phyloP scores from a whole-genome alignment of 2,888 invertebrate species.

The Sipha maydis region DNA sequence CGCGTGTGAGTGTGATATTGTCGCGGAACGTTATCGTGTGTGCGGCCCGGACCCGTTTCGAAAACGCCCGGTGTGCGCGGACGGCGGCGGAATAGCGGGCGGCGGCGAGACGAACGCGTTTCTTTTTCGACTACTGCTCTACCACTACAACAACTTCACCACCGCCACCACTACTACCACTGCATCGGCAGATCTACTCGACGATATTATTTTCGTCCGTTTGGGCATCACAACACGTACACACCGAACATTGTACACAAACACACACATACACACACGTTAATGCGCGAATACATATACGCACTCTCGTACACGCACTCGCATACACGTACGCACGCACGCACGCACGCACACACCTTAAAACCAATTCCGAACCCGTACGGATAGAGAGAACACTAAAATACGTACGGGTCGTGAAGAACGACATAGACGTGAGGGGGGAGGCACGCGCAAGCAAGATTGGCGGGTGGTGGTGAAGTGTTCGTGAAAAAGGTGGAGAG shows the following conservation, averaged over 20 bases:
- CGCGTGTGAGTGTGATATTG: background rate
- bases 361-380: constrained; percentile 61
- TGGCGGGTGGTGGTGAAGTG: background rate
- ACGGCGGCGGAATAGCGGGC: background rate
- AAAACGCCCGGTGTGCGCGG: constrained; percentile 60
- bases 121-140: constrained; percentile 45
- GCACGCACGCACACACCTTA: constrained; percentile 20
- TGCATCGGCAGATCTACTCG: constrained; percentile 33
- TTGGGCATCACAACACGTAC: constrained; percentile 45
- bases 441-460: background rate
- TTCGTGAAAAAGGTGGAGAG: background rate
- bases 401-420: too few species aligned
- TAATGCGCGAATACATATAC: background rate
- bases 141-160: background rate
- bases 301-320: background rate
- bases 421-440: too few species aligned
- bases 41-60: constrained; percentile 32
- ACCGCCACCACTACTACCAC: too few species aligned
- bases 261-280: constrained; percentile 8
- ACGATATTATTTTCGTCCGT: constrained; percentile 59
- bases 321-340: background rate
- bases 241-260: background rate
- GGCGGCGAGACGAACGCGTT: constrained; percentile 46
- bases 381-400: background rate
- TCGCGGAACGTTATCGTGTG: background rate